Evolutionary conservation across 2,888 invertebrate species (phyloP), one percentile per base, ranked within the genome.

Genomic region (Drosophila pegasa): DNA sequence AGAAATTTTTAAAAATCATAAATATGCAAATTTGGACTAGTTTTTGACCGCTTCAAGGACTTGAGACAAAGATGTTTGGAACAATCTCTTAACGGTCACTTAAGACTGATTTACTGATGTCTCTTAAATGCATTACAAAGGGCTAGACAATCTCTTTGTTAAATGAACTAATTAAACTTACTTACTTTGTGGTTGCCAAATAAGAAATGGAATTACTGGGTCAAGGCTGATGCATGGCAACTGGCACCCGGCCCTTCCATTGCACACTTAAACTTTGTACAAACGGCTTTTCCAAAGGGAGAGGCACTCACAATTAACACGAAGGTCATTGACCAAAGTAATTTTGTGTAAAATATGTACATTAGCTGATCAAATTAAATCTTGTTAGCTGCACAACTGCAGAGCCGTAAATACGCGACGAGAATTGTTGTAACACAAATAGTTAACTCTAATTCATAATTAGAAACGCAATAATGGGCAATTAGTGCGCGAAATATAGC

Each of bases 241-340:
- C 41, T 10, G 12, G n/a, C 33, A 33, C 7, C 35, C 40, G 52
- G 68, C 66, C 62, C 65, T 71, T 73, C 69, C 48, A 78, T 76
- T 47, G 35, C 60, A 80, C 69, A 75, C 50, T 31, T 40, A 50
- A 54, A 31, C 50, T 31, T 61, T 56, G 66, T 45, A 41, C 63
- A 20, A 25, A 4, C 8, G 45, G 48, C 40, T 71, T 56, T 68
- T 52, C 55, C 68, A 56, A 63, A 56, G 48, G 57, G 57, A 65
- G 76, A 55, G 52, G 68, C 31, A 33, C 31, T 22, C 33, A 51
- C 37, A 54, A 50, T 57, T 29, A n/a, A 37, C 57, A 31, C 67
- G 84, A 84, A 84, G 84, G 84, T 84, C 80, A 73, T 74, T 87
- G 80, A 81, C 87, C 75, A 75, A 64, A 62, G 38, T n/a, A 45